These are phyloP conservation scores for Ctenochaetus hawaiiensis DNA, from an alignment of 2,797 vertebrate genomes.

Conservation along the genomic window DNA sequence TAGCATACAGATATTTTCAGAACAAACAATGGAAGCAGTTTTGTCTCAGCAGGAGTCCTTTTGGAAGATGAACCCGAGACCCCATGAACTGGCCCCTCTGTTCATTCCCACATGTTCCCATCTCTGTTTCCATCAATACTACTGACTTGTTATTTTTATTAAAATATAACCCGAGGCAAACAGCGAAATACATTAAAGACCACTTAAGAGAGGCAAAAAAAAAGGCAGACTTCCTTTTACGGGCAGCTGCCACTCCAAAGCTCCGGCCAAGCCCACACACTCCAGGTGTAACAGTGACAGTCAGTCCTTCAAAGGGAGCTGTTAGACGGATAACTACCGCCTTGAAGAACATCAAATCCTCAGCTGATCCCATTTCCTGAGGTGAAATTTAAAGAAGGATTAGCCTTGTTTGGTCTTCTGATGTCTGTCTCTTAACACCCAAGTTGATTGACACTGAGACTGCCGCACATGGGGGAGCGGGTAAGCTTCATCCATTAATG, in stretches of 20 bases:
- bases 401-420: slow-evolving; percentile 72
- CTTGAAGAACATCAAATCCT: slow-evolving; percentile 74
- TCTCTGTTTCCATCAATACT: neutral
- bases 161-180: slow-evolving; percentile 57
- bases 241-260: slow-evolving; percentile 58
- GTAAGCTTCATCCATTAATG: slow-evolving; percentile 17
- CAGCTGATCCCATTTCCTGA: slow-evolving; percentile 76
- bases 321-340: slow-evolving; percentile 74
- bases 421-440: slow-evolving; percentile 61
- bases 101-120: slow-evolving; percentile 18
- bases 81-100: slow-evolving; percentile 12
- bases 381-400: slow-evolving; percentile 74
- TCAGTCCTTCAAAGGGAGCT: slow-evolving; percentile 72
- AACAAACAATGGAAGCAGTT: slow-evolving; percentile 3
- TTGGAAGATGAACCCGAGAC: slow-evolving; percentile 29
- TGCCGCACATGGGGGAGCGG: neutral
- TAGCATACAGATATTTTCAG: slow-evolving; percentile 4
- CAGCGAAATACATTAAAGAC: slow-evolving; percentile 45
- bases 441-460: slow-evolving; percentile 56
- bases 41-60: slow-evolving; percentile 8
- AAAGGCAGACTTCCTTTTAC: slow-evolving; percentile 59
- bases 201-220: slow-evolving; percentile 11
- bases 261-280: slow-evolving; percentile 33
- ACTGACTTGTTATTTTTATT: slow-evolving; percentile 36
- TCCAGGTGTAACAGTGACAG: slow-evolving; percentile 76